phyloP scores from a whole-genome alignment of 2,113 vertebrate genomes.

The Petrocephalus microphthalmus region DNA sequence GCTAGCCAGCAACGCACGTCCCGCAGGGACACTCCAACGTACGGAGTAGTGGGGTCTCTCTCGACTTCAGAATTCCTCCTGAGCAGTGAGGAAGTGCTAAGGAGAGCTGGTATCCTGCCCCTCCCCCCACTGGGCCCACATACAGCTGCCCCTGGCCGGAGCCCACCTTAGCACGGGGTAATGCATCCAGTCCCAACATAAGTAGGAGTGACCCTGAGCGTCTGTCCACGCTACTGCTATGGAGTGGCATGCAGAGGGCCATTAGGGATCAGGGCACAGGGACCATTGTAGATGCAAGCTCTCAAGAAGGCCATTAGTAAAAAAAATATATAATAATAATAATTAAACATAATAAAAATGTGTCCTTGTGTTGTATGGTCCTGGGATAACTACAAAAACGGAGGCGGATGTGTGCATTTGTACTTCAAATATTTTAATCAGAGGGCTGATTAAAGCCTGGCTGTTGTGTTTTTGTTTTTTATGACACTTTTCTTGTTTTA shows the following conservation, averaged over 20 bases:
- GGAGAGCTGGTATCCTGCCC: not conserved
- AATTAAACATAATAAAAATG: not conserved
- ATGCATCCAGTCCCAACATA: not conserved
- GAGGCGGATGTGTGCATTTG: not conserved
- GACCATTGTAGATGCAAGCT: not conserved
- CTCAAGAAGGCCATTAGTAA: not conserved
- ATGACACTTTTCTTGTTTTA: not conserved
- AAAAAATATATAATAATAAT: constrained; percentile 17
- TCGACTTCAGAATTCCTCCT: not conserved
- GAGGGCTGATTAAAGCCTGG: not conserved
- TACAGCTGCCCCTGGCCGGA: not conserved
- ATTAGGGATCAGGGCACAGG: not conserved
- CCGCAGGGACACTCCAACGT: not conserved
- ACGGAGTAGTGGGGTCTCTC: not conserved
- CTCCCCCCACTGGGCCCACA: not conserved
- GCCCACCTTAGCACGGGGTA: not conserved
- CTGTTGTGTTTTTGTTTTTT: not conserved
- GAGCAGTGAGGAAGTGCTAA: constrained; percentile 2
- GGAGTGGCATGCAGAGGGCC: not conserved
- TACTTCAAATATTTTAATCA: not conserved
- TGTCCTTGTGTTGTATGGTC: not conserved
- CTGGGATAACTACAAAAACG: not conserved
- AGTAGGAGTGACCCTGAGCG: not conserved
- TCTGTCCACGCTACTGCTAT: not conserved
- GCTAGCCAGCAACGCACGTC: not conserved